Evolutionary conservation across 2,888 invertebrate genomes (phyloP).

Genomic region (Spisula solida): DNA sequence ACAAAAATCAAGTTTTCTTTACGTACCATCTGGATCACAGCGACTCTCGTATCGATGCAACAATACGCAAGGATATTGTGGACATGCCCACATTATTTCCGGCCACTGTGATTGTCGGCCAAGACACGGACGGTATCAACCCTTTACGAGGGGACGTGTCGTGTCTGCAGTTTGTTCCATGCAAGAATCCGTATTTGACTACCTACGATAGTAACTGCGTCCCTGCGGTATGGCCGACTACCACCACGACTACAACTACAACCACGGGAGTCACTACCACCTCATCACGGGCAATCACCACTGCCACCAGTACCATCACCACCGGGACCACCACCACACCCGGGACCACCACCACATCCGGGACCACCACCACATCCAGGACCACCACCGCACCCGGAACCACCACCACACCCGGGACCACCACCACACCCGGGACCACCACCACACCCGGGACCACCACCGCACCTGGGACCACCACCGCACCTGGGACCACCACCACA

Average conservation of each 20-base stretch:
- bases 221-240: not conserved
- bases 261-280: not conserved
- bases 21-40: not conserved
- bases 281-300: not conserved
- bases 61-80: not conserved
- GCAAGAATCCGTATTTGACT: not conserved
- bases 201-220: not conserved
- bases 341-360: not conserved
- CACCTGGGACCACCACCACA: not conserved
- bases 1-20: not conserved
- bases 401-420: not conserved
- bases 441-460: not conserved
- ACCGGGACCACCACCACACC: not conserved
- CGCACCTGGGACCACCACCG: not conserved
- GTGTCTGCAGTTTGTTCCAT: not conserved
- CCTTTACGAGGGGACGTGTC: not conserved
- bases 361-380: not conserved
- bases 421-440: not conserved
- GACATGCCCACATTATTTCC: not conserved
- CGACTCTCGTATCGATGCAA: not conserved
- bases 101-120: not conserved
- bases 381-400: not conserved
- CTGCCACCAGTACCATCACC: not conserved
- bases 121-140: not conserved
- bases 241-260: not conserved